These are phyloP conservation scores for Pleuronectes platessa DNA, from an alignment of 2,113 vertebrate genomes.

Conservation along the genomic window DNA sequence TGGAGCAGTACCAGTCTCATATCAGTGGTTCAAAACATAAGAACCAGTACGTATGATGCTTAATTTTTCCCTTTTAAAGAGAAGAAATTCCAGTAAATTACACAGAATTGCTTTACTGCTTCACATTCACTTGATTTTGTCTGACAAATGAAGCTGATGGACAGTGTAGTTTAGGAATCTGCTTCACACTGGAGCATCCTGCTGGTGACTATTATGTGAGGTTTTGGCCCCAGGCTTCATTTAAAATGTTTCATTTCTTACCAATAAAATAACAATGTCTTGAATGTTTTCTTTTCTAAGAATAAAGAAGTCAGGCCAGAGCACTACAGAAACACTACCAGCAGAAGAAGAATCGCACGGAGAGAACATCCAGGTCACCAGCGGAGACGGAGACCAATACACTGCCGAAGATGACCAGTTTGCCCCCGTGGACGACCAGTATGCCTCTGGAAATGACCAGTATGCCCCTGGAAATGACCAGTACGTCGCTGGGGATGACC, in stretches of 20 bases:
- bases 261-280: neutral
- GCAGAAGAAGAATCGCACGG: constrained; percentile 14
- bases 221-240: no score
- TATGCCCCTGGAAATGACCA: neutral
- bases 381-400: neutral
- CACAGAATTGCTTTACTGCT: neutral
- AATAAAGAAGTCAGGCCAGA: constrained; percentile 70
- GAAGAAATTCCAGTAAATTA: neutral
- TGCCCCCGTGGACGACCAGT: neutral
- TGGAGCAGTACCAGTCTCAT: constrained; percentile 98
- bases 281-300: constrained; percentile 25
- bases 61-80: neutral
- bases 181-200: no score
- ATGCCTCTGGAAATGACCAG: neutral
- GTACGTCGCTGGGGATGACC: neutral
- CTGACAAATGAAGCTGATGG: no score
- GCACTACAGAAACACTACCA: constrained; percentile 49
- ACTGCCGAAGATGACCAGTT: neutral
- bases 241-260: no score
- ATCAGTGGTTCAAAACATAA: constrained; percentile 98
- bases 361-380: constrained; percentile 8
- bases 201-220: no score
- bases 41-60: constrained; percentile 88
- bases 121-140: neutral
- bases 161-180: no score